Percentiles rank a stretch among this genome's conserved stretches.
Evolutionary conservation across 2,888 invertebrate species (phyloP).

Genomic region (Pseudococcus longispinus): DNA sequence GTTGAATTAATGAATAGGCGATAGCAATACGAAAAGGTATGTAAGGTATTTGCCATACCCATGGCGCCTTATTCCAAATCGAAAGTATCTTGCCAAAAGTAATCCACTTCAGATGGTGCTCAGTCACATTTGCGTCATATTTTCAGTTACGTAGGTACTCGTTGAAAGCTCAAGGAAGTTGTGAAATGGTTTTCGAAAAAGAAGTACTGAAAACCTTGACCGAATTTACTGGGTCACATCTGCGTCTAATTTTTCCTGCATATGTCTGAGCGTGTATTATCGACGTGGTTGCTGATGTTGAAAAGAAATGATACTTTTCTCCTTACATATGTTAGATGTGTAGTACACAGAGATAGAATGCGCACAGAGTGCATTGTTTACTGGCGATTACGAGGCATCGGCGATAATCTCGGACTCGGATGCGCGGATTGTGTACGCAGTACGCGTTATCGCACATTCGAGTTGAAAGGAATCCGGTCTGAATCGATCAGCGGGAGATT

Average conservation of each 20-base stretch:
- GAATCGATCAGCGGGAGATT: conserved; percentile 34
- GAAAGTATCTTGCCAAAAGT: not conserved
- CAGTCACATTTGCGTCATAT: not conserved
- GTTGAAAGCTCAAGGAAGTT: not conserved
- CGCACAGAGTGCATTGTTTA: not conserved
- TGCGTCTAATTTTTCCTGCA: not conserved
- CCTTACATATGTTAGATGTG: no score
- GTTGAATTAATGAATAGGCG: not conserved
- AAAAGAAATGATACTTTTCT: no score
- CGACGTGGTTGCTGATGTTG: no score
- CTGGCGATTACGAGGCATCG: not conserved
- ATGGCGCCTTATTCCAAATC: not conserved
- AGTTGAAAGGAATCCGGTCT: conserved; percentile 9
- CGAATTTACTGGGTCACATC: not conserved
- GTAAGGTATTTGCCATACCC: not conserved
- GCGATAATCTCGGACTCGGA: not conserved
- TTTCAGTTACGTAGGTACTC: not conserved
- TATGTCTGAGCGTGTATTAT: not conserved
- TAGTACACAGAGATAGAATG: not conserved
- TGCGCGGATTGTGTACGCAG: not conserved
- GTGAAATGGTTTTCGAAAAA: not conserved
- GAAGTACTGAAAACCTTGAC: not conserved
- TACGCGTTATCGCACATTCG: conserved; percentile 3
- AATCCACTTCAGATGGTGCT: not conserved
- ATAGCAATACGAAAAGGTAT: not conserved